Evolutionary conservation across 53 echinoderm and acorn worm species (phyloP), one percentile per base, ranked within the genome.

Genomic region (Mesocentrotus franciscanus): DNA sequence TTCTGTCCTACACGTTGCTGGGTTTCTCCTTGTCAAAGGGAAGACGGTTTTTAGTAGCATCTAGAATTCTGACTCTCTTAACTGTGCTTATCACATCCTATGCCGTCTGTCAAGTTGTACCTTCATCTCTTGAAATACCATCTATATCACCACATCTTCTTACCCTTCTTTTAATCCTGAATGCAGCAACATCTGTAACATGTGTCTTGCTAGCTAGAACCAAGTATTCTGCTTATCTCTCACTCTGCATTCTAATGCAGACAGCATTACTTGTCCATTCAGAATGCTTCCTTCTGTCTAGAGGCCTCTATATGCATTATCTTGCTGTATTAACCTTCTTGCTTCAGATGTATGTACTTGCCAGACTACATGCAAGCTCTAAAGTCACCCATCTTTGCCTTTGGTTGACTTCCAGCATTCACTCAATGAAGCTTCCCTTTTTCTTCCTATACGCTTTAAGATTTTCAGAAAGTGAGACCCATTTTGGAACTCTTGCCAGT

Each of bases 341-440:
- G 55, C 49, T 90, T 14, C 93, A 94, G 55, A 33, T 71, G 10
- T 98, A 98, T 74, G 61, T 96, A 49, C 60, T 98, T 29, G 93
- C 93, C 56, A 94, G 97, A 60, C 68, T 98, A 26, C 92, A 96
- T 60, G 91, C 95, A 8, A 96, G 95, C 7, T 78, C 92, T 5
- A 92, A 95, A 9, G 89, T 96, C 2, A 39, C 95, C 20, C 94
- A 95, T 92, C 72, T 95, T 35, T 93, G 95, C 76, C 70, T 89
- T 7, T 97, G 97, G 97, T 13, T 97, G 20, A 87, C 92, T 24
- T 59, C 95, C 60, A 97, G 94, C 11, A 75, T 98, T 18, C 97
- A 98, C 68, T 92, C 96, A 68, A 95, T 95, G 85, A 98, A 98
- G 85, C 64, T 96, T n/a, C 96, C 96, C 57, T 93, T 93, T 56